Evolutionary conservation across 2,888 invertebrate species (phyloP).

Genomic region (Danaus chrysippus): DNA sequence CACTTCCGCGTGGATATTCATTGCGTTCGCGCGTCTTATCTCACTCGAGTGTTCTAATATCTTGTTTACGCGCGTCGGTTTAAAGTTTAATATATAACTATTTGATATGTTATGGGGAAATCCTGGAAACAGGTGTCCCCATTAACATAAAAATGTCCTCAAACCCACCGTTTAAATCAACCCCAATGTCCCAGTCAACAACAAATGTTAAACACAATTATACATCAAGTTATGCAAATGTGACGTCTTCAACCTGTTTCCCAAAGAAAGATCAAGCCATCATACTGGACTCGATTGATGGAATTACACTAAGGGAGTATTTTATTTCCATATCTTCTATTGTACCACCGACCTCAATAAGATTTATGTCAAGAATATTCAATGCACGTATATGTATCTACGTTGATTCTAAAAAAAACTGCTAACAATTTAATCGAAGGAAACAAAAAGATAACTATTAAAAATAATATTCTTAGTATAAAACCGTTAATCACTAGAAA

Average conservation of each 20-base stretch:
- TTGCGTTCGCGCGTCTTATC: no score
- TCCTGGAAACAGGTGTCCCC: background rate
- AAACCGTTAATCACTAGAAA: slow-evolving; percentile 28
- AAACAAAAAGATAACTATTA: slow-evolving; percentile 15
- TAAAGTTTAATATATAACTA: no score
- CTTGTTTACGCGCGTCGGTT: no score
- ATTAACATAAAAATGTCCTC: no score
- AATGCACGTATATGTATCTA: slow-evolving; percentile 27
- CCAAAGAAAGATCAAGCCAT: slow-evolving; percentile 33
- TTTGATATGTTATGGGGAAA: no score
- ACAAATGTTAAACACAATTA: background rate
- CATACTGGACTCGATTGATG: slow-evolving; percentile 27
- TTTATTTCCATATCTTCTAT: slow-evolving; percentile 16
- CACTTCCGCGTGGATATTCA: no score
- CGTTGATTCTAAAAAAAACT: slow-evolving; percentile 23
- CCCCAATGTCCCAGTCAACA: no score
- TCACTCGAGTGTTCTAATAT: no score
- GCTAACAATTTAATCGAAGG: slow-evolving; percentile 19
- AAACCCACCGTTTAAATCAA: no score
- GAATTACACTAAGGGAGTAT: slow-evolving; percentile 23
- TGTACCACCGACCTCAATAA: slow-evolving; percentile 16
- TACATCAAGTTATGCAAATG: background rate
- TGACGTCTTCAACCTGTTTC: slow-evolving; percentile 9
- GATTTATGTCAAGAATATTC: slow-evolving; percentile 26
- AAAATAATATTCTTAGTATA: slow-evolving; percentile 25